Conservation (phyloP, 2,797 vertebrate species). For the Agapornis canus region DNA sequence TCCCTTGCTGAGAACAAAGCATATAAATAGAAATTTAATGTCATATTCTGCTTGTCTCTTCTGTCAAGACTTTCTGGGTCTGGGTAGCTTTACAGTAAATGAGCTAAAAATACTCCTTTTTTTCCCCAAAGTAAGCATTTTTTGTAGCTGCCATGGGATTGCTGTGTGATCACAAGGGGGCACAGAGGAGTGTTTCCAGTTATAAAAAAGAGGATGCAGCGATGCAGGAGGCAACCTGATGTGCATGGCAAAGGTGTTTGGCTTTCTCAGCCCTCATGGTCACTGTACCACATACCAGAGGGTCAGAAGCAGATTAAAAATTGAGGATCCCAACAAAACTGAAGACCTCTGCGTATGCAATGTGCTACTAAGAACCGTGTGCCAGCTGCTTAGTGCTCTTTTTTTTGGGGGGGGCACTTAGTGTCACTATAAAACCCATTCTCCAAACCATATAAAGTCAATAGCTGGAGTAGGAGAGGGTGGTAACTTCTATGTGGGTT, state of each 20-base stretch:
- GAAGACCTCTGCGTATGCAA: not conserved
- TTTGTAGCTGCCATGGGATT: not conserved
- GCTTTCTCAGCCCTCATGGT: not conserved
- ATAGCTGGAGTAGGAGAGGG: not conserved
- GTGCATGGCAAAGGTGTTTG: not conserved
- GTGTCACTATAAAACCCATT: fast-evolving
- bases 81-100: not conserved
- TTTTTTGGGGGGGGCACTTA: fast-evolving
- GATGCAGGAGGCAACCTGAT: fast-evolving
- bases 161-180: not conserved
- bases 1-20: not conserved
- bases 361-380: fast-evolving
- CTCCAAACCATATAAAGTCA: not conserved
- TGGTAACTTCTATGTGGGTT: fast-evolving
- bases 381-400: not conserved
- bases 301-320: not conserved
- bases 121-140: not conserved
- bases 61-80: not conserved
- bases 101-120: not conserved
- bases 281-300: not conserved
- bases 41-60: not conserved
- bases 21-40: not conserved
- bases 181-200: not conserved
- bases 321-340: not conserved
- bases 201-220: fast-evolving